Conservation (phyloP, 2,113 vertebrate genomes). For the Cephalopterus ornatus region DNA sequence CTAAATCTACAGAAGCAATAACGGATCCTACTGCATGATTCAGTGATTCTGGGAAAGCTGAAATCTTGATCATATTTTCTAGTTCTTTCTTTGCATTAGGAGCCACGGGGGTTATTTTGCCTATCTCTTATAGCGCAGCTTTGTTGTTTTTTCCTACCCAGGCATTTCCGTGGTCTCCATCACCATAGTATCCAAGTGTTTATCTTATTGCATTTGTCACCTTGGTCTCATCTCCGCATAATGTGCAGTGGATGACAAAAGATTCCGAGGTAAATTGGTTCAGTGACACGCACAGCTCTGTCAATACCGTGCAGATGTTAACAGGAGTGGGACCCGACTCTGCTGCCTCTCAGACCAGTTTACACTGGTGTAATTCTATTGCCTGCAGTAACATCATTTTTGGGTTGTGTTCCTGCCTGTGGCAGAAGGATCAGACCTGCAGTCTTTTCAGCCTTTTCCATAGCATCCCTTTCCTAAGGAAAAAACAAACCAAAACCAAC, state of each 20-base stretch:
- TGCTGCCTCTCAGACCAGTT: not conserved
- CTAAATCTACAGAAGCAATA: constrained; percentile 31
- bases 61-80: constrained; percentile 23
- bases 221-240: constrained; percentile 37
- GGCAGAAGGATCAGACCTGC: constrained; percentile 35
- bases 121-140: not conserved
- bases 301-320: not conserved
- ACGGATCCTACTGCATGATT: constrained; percentile 39
- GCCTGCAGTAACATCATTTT: constrained; percentile 28
- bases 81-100: not conserved
- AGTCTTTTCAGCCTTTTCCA: not conserved
- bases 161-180: constrained; percentile 3
- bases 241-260: constrained; percentile 22
- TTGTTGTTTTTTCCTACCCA: not conserved
- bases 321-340: not conserved
- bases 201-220: constrained; percentile 50
- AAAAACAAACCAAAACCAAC: not conserved
- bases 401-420: not conserved
- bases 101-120: not conserved
- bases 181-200: constrained; percentile 31
- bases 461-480: not conserved
- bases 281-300: not conserved
- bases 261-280: not conserved
- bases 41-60: constrained; percentile 27
- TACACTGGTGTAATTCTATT: not conserved